Evolutionary conservation across 2,888 invertebrate species (phyloP).

Genomic region (Thumatha senex): DNA sequence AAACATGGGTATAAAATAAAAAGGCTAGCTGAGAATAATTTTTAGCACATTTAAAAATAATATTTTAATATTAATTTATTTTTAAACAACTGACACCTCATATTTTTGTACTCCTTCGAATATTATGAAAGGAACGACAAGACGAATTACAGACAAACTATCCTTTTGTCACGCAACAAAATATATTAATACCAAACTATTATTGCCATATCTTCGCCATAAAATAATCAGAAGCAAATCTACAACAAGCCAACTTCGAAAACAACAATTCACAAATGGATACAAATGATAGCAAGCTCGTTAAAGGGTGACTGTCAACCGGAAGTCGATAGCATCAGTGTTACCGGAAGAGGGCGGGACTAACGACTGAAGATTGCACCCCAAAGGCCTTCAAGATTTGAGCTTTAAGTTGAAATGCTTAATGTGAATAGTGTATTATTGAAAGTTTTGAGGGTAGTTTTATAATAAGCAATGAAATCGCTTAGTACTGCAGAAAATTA

Average conservation of each 20-base stretch:
- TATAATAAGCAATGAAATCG: not conserved
- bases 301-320: constrained; percentile 50
- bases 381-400: constrained; percentile 35
- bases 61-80: too few species aligned
- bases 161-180: too few species aligned
- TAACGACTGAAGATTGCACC: constrained; percentile 60
- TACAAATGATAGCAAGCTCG: constrained; percentile 56
- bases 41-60: too few species aligned
- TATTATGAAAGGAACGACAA: too few species aligned
- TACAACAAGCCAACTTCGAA: constrained; percentile 16
- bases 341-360: constrained; percentile 53
- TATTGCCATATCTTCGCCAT: not conserved
- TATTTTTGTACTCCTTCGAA: too few species aligned
- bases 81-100: too few species aligned
- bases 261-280: constrained; percentile 47
- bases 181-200: too few species aligned
- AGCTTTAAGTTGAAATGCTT: constrained; percentile 26
- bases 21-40: too few species aligned
- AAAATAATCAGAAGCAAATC: not conserved
- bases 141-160: too few species aligned
- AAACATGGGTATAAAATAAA: too few species aligned
- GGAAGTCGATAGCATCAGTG: constrained; percentile 52
- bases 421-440: not conserved
- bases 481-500: too few species aligned
- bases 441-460: not conserved